Base-by-base conservation (phyloP, 1,140 invertebrate genomes). In the Frieseomelitta varia region DNA sequence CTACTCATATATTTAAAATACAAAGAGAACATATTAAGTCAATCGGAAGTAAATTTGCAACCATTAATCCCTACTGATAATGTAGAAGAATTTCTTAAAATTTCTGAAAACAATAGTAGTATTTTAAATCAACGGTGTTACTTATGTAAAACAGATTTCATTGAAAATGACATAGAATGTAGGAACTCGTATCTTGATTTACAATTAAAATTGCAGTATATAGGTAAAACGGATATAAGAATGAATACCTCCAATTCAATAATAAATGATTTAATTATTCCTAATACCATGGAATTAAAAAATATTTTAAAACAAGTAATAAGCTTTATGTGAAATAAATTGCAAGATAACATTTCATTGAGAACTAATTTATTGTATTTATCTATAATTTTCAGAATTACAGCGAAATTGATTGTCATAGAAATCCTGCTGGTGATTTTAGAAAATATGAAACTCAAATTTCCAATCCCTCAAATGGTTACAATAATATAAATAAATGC, bases 31-130 rank as follows among this genome's bases (percentile, higher is more conserved):
- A 69, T 89, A 72, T 56, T 94, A 39, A 92, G 90, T 53, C 87
- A 92, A 76, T 91, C 92, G 11, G 89, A 92, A 85, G 67, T 94
- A 67, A 90, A 94, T 90, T 81, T 94, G 11, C 85, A 90, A 76
- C 82, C 93, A 51, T 77, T 94, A 47, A 81, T 94, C 56, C 75
- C 90, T n/a, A 79, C 83, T 30, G 85, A 91, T 34, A 88, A 73
- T 86, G 71, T 90, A 12, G 80, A 92, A 76, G 90, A 93, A 76
- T 93, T 91, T 86, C 77, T 90, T 27, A 91, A 91, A 84, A 89
- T 74, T 51, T 84, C 76, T 58, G 76, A 87, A 75, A 92, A 86
- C 79, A 85, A 61, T 4, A 88, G 79, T n/a, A 92, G 80, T 30
- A 79, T 81, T 74, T 78, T 94, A 67, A 90, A 93, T 67, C 87